Percentiles rank a stretch among this genome's conserved stretches.
phyloP scores from a whole-genome alignment of 2,888 invertebrate species.

The Athetis lepigone region DNA sequence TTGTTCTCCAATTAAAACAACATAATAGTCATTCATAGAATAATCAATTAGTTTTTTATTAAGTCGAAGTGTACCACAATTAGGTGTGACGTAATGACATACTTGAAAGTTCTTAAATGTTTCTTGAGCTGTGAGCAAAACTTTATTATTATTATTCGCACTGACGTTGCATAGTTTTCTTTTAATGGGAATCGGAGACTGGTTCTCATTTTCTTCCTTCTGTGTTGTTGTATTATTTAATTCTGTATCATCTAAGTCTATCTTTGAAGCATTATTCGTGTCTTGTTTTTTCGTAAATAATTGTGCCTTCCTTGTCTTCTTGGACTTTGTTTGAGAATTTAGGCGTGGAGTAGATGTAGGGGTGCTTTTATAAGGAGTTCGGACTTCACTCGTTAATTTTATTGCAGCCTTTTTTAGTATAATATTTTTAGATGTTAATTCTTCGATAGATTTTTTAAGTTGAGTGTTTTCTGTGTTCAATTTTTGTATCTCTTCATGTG shows the following conservation, averaged over 20 bases:
- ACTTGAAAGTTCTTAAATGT: constrained; percentile 4
- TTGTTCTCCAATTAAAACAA: not conserved
- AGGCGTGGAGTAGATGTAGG: not conserved
- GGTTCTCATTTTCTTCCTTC: not conserved
- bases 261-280: too few species aligned
- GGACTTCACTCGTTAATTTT: not conserved
- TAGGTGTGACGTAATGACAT: constrained; percentile 11
- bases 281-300: not conserved
- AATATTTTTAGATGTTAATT: not conserved
- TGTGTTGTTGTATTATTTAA: not conserved
- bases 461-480: too few species aligned
- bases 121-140: not conserved
- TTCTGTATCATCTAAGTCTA: too few species aligned
- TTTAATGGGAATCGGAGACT: too few species aligned
- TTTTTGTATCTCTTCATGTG: too few species aligned
- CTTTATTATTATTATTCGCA: constrained; percentile 12
- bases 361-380: not conserved
- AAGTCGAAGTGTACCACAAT: not conserved
- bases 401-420: not conserved
- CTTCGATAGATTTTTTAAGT: not conserved
- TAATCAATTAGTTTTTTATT: not conserved
- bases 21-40: constrained; percentile 2
- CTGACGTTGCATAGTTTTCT: constrained; percentile 10
- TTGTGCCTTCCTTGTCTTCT: not conserved
- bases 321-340: not conserved